Evolutionary conservation across 2,797 vertebrate species (phyloP), one percentile per base, ranked within the genome.

Genomic region (Bufotes viridis): DNA sequence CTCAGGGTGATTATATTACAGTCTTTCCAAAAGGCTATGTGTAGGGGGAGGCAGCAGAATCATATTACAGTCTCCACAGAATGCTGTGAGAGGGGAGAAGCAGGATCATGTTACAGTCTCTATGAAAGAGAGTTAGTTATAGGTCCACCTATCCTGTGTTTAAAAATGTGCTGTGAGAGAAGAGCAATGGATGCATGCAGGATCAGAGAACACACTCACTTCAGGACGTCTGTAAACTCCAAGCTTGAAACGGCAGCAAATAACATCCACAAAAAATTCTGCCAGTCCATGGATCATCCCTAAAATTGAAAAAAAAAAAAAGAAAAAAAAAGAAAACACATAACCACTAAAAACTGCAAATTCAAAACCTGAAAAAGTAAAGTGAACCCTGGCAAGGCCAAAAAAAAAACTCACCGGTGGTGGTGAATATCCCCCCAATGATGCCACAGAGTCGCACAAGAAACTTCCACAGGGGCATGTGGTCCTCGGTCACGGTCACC

Each of bases 401-500:
- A 42, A 42, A 42, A 42, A 6, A 34, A 6, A 20, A 80, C 75
- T 92, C 90, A 95, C 98, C 98, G 95, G 98, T 99, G 55, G 98
- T 99, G 86, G 98, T 97, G 94, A 99, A 99, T 92, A 99, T 99
- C 89, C 98, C 98, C 90, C 98, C 98, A 20, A 99, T 82, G 91
- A 99, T 99, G 89, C 98, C 98, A 89, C 98, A 99, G 76, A 99
- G 96, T 82, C 98, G 95, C 90, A 99, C 95, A 7, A 99, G 96
- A 92, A 99, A 99, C 94, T 99, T 97, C 98, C 98, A 99, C 34
- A 99, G 94, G 15, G 98, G 98, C 98, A 99, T 99, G 93, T 99
- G 98, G 89, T 99, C 97, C 93, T 99, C 98, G 0, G 97, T 99
- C 90, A 99, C 97, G 0, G 94, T 98, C 89, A 99, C 98, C 98